Evolutionary conservation across 2,113 vertebrate species (phyloP).

Genomic region (Montifringilla adamsi): DNA sequence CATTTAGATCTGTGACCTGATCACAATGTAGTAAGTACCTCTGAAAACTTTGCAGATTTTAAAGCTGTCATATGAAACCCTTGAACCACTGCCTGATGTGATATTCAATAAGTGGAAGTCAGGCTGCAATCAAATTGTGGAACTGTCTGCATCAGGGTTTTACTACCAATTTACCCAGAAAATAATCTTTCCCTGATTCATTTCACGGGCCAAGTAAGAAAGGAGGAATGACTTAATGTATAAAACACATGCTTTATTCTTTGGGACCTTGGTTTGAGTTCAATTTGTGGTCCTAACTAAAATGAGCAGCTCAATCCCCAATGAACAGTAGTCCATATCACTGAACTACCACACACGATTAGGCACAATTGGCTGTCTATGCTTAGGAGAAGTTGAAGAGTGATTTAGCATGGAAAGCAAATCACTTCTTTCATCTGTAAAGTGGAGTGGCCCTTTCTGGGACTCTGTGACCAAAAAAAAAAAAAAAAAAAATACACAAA

Average conservation of each 20-base stretch:
- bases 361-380: conserved; percentile 63
- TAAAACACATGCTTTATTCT: conserved; percentile 56
- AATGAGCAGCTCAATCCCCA: conserved; percentile 61
- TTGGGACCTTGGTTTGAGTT: conserved; percentile 50
- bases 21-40: conserved; percentile 61
- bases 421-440: conserved; percentile 25
- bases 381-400: conserved; percentile 48
- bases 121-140: conserved; percentile 61
- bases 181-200: conserved; percentile 68
- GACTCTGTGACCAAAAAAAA: not conserved
- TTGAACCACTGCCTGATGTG: conserved; percentile 68
- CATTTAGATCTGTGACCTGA: conserved; percentile 76
- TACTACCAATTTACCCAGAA: conserved; percentile 68
- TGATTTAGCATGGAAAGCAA: conserved; percentile 27
- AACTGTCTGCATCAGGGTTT: conserved; percentile 64
- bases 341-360: conserved; percentile 62
- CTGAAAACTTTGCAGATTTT: conserved; percentile 47
- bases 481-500: not conserved
- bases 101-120: conserved; percentile 65
- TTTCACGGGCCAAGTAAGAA: conserved; percentile 62
- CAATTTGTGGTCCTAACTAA: conserved; percentile 62
- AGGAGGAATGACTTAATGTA: conserved; percentile 42
- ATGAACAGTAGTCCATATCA: conserved; percentile 54
- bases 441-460: not conserved
- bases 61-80: conserved; percentile 62